phyloP scores from a whole-genome alignment of 2,888 invertebrate genomes.

The Andrena bicolor region DNA sequence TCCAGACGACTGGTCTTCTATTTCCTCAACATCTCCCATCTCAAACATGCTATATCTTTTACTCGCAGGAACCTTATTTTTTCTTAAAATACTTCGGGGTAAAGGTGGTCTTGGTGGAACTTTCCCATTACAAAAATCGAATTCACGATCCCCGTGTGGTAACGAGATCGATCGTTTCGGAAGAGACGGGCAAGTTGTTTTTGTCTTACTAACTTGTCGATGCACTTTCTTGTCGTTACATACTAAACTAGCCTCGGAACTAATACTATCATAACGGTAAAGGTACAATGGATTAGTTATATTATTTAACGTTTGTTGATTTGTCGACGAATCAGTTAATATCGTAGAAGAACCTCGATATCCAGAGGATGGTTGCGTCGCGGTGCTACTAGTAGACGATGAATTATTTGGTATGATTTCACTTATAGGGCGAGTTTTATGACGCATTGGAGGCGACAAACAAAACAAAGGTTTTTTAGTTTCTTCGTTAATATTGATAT shows the following conservation, averaged over 20 bases:
- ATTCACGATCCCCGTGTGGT: conserved; percentile 84
- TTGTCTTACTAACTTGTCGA: conserved; percentile 67
- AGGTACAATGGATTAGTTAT: conserved; percentile 90
- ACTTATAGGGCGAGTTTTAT: conserved; percentile 87
- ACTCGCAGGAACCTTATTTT: conserved; percentile 80
- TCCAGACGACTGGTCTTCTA: conserved; percentile 85
- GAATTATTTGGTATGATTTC: conserved; percentile 86
- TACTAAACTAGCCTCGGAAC: conserved; percentile 90
- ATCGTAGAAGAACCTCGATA: conserved; percentile 95
- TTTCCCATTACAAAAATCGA: conserved; percentile 82
- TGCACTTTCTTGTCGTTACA: conserved; percentile 79
- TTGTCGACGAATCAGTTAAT: conserved; percentile 91
- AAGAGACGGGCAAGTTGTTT: conserved; percentile 85
- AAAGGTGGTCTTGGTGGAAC: conserved; percentile 90
- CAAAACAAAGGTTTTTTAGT: conserved; percentile 87
- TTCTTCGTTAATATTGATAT: conserved; percentile 87
- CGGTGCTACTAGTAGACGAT: conserved; percentile 90
- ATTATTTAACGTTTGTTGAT: conserved; percentile 87
- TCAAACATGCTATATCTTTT: conserved; percentile 93
- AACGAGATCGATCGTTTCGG: conserved; percentile 90
- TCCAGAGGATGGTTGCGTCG: conserved; percentile 94
- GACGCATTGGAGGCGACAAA: conserved; percentile 86
- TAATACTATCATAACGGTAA: conserved; percentile 92
- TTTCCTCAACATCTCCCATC: conserved; percentile 88
- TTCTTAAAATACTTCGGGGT: conserved; percentile 90